Base-by-base conservation (phyloP, 2,797 vertebrate genomes). In the Pitangus sulphuratus region DNA sequence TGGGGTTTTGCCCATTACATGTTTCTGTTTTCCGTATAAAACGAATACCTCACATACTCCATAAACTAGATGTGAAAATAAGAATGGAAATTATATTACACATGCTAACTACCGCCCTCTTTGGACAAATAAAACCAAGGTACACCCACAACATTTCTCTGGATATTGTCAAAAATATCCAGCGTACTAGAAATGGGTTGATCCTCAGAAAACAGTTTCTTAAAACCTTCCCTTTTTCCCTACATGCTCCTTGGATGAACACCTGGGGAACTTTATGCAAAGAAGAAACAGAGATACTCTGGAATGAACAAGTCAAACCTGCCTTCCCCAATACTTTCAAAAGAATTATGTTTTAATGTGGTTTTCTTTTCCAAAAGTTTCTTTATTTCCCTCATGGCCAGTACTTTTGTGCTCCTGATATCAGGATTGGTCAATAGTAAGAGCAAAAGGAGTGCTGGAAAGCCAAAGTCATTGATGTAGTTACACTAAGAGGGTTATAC, bases 1-100 rank as follows among this genome's bases (percentile, higher is more conserved):
- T 22, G 22, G 44, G 0, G 0, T 3, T 24, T 87, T 75, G n/a
- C 31, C 11, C 18, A 18, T 15, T 68, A 48, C 15, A 8, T 2
- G 1, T 87, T 81, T 60, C 25, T 58, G 22, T 37, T 95, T 79
- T 87, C 60, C 28, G 47, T 25, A 54, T 31, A 44, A 84, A 85
- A 89, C 37, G 6, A 83, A 68, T 30, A 64, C 0, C 3, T 70
- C 15, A 76, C 24, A 11, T 61, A 69, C 25, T 84, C 12, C 12
- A 84, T 48, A 79, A 84, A 40, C 33, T 60, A 87, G 8, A 50
- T 61, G n/a, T 5, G 8, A 83, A 93, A 85, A 65, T 9, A 79
- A 53, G 42, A 80, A 84, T 15, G 81, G 37, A 80, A 91, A 71
- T 71, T 0, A 51, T 53, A 87, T 35, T 30, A 25, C 7, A 85